A percentile compares a stretch with the other conserved stretches of the same genome.
Conservation (phyloP, 2,797 vertebrate genomes). For the Meda fulgida region DNA sequence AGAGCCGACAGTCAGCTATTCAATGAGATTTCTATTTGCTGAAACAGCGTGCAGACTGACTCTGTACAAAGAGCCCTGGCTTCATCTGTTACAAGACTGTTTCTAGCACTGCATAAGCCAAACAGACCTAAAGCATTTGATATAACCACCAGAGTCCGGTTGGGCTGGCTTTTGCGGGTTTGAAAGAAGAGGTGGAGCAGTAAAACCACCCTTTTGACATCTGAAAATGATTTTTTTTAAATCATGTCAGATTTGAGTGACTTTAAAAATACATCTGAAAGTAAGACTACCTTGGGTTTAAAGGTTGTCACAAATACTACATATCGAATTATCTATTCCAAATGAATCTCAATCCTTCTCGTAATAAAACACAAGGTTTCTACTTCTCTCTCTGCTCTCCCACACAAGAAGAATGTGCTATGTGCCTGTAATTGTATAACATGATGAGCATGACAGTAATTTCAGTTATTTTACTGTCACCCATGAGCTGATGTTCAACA, state of each 20-base stretch:
- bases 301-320: neutral
- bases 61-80: conserved; percentile 18
- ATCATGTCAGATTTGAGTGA: neutral
- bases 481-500: neutral
- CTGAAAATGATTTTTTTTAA: neutral
- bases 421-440: neutral
- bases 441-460: neutral
- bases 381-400: neutral
- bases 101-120: conserved; percentile 3
- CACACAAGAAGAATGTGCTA: neutral
- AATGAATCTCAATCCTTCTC: neutral
- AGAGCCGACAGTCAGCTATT: conserved; percentile 8
- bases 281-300: neutral
- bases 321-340: neutral
- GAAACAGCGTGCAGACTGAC: conserved; percentile 20
- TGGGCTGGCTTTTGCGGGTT: neutral
- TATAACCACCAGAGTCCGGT: neutral
- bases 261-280: neutral
- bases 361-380: neutral
- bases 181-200: neutral
- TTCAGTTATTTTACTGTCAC: conserved; percentile 8
- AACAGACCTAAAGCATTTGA: neutral
- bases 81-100: neutral
- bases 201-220: neutral
- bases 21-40: conserved; percentile 31